A percentile compares a stretch with the other conserved stretches of the same genome.
Evolutionary conservation across 2,113 vertebrate genomes (phyloP).

Genomic region (Pandion haliaetus): DNA sequence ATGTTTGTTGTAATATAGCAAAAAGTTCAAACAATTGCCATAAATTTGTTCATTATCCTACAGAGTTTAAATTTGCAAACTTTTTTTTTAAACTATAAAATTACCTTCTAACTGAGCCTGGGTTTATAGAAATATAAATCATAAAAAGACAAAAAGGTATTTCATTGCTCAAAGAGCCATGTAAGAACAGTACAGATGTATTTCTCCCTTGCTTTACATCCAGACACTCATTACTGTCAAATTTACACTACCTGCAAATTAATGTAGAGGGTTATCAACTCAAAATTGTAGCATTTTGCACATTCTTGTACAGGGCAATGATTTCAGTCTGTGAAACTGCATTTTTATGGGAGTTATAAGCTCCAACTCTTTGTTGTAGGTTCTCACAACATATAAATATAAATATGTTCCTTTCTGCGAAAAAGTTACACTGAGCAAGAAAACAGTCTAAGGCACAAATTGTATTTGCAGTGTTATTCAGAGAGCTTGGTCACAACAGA

Average conservation of each 20-base stretch:
- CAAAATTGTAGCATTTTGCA: not conserved
- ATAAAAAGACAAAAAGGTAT: not conserved
- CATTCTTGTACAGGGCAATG: not conserved
- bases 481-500: not conserved
- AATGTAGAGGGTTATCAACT: not conserved
- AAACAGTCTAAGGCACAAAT: not conserved
- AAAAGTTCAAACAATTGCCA: not conserved
- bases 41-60: not conserved
- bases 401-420: not conserved
- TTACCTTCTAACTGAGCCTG: not conserved
- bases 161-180: not conserved
- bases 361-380: not conserved
- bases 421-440: not conserved
- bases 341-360: not conserved
- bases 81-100: too few relatives aligned
- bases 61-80: not conserved
- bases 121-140: not conserved
- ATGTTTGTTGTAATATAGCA: not conserved
- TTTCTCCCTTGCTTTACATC: not conserved
- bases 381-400: not conserved
- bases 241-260: not conserved
- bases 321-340: not conserved
- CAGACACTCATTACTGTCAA: not conserved
- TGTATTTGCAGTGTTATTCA: not conserved
- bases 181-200: not conserved